Base-by-base conservation (phyloP, 1,140 invertebrate genomes). In the Drosophila sechellia region DNA sequence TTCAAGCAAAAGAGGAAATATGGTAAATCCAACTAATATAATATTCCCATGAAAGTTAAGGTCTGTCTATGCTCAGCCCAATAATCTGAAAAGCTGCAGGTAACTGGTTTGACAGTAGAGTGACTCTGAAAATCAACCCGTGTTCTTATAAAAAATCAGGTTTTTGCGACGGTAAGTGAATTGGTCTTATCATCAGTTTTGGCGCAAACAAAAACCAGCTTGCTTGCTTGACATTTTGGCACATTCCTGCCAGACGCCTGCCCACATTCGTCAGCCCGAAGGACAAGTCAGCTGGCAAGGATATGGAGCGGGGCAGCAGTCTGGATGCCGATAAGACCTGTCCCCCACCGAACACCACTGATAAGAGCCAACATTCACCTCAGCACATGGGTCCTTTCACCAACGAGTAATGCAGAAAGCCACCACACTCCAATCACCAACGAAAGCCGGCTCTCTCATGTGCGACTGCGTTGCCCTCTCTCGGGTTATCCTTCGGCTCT, bases 401-500 rank as follows among this genome's bases (percentile, higher is more conserved):
- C 81, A 85, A 85, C 66, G 56, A 34, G 64, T 22, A 43, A 17
- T 17, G n/a, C 0, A 15, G 17, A 10, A 35, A 20, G 4, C 42
- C 17, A 45, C 42, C 42, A 45, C 42, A 45, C 17, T 20, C 17
- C 17, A 55, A 70, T 76, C 79, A 86, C 83, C 83, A 87, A 83
- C 79, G 56, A 86, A 86, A 64, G 83, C 83, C 83, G 83, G 83
- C 60, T 61, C 46, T 42, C 59, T 43, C 42, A 27, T 55, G 43
- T 53, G 74, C 61, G 76, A 48, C 76, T 84, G 61, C 71, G 76
- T 77, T 53, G 34, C 40, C 11, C 52, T 64, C 45, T 56, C 34
- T 22, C 66, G 81, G 54, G 0, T 13, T 15, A 15, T 45, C 20
- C 53, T 34, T 59, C 61, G 73, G 64, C 35, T 40, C 10, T 81